These are phyloP conservation scores for Ellobius talpinus DNA, from an alignment of 2,113 vertebrate species.

Conservation along the genomic window DNA sequence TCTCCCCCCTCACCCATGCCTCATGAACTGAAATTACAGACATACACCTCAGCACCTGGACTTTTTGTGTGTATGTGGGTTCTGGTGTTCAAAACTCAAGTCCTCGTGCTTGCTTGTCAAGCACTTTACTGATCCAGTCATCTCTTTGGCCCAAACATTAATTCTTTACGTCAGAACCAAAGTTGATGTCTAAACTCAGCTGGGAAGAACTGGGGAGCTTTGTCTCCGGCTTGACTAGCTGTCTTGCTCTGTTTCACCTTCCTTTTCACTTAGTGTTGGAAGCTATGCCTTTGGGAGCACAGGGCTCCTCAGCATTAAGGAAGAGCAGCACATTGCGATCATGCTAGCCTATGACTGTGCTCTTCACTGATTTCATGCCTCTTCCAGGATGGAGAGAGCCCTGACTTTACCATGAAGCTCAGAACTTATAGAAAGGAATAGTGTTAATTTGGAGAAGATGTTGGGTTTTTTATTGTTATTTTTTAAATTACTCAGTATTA, in stretches of 20 bases:
- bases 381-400: not conserved
- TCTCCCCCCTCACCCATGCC: fast-evolving
- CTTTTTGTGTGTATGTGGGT: not conserved
- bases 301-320: not conserved
- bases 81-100: not conserved
- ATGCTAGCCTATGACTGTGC: not conserved
- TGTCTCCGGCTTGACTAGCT: not conserved
- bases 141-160: not conserved
- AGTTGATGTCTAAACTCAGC: conserved; percentile 49
- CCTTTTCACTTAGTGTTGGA: not conserved
- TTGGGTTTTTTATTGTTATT: not conserved
- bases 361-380: not conserved
- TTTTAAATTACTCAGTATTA: not conserved
- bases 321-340: not conserved
- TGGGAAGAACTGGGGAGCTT: conserved; percentile 34
- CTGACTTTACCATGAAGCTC: not conserved
- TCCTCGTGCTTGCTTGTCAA: not conserved
- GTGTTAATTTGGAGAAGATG: not conserved
- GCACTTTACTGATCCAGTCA: not conserved
- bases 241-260: not conserved
- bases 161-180: conserved; percentile 15
- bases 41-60: not conserved
- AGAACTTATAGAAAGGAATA: not conserved
- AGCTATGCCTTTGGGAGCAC: conserved; percentile 21
- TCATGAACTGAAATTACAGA: not conserved